These are phyloP conservation scores for Sarcophaga bullata DNA, from an alignment of 1,140 invertebrate species.

Conservation along the genomic window DNA sequence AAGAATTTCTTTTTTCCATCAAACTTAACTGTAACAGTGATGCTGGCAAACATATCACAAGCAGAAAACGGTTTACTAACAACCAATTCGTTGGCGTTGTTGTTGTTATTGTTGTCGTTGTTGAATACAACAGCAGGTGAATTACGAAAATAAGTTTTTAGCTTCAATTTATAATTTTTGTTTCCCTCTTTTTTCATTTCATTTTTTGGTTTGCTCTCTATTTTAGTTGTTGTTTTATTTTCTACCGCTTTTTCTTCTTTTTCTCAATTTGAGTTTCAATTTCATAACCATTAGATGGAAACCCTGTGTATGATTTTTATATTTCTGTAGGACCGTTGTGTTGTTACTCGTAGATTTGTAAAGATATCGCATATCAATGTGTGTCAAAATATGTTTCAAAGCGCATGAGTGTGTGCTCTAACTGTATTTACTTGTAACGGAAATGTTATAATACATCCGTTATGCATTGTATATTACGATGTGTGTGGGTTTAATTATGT, in stretches of 20 bases:
- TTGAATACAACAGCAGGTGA: slow-evolving; percentile 1
- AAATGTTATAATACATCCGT: slow-evolving; percentile 37
- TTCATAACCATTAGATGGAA: slow-evolving; percentile 9
- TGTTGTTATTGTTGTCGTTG: neutral
- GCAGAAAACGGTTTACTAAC: neutral
- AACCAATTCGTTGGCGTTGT: neutral
- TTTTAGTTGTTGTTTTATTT: too few species aligned
- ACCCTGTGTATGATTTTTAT: neutral
- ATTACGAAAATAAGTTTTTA: slow-evolving; percentile 1
- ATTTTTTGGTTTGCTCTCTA: neutral
- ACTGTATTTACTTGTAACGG: slow-evolving; percentile 8
- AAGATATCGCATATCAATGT: neutral
- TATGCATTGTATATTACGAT: neutral
- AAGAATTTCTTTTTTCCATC: neutral
- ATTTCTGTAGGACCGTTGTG: neutral
- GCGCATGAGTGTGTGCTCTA: neutral
- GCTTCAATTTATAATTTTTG: neutral
- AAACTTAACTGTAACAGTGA: neutral
- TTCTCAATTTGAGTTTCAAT: neutral
- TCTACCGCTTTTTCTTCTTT: too few species aligned
- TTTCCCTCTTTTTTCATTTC: neutral
- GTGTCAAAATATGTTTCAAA: too few species aligned
- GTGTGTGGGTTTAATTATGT: neutral
- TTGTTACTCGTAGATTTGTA: neutral
- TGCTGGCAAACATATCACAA: neutral